phyloP scores from a whole-genome alignment of 2,113 vertebrate genomes.

The Beaufortia kweichowensis region DNA sequence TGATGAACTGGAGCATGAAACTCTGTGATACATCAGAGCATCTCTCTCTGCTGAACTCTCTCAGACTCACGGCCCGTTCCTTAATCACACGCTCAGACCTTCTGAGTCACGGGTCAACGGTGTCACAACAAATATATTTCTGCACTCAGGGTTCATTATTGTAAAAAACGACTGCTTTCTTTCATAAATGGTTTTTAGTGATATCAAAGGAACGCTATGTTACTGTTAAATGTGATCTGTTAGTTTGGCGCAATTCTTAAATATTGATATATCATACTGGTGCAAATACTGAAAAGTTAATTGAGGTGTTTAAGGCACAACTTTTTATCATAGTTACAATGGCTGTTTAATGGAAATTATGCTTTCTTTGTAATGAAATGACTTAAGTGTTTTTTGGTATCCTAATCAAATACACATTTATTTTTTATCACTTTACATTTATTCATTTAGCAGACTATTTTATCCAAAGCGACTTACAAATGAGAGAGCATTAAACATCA shows the following conservation, averaged over 20 bases:
- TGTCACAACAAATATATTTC: conserved; percentile 22
- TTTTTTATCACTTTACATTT: too few relatives aligned
- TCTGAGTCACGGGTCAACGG: conserved; percentile 42
- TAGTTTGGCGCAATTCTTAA: neutral
- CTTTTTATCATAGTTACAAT: too few relatives aligned
- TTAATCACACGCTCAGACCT: conserved; percentile 25
- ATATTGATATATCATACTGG: too few relatives aligned
- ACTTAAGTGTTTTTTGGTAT: too few relatives aligned
- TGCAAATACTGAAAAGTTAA: too few relatives aligned
- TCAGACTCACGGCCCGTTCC: conserved; percentile 20
- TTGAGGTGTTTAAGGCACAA: too few relatives aligned
- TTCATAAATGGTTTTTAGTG: neutral
- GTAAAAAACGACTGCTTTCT: conserved; percentile 34
- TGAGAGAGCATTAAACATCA: too few relatives aligned
- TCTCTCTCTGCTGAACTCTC: conserved; percentile 37
- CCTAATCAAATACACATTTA: too few relatives aligned
- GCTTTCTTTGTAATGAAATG: too few relatives aligned
- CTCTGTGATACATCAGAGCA: conserved; percentile 41
- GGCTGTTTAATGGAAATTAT: too few relatives aligned
- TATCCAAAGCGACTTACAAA: too few relatives aligned
- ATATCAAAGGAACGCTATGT: neutral
- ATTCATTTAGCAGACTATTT: too few relatives aligned
- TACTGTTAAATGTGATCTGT: neutral
- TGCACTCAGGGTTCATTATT: neutral
- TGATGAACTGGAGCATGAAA: conserved; percentile 52